phyloP scores from a whole-genome alignment of 1,140 invertebrate genomes.

The Helicoverpa zea region DNA sequence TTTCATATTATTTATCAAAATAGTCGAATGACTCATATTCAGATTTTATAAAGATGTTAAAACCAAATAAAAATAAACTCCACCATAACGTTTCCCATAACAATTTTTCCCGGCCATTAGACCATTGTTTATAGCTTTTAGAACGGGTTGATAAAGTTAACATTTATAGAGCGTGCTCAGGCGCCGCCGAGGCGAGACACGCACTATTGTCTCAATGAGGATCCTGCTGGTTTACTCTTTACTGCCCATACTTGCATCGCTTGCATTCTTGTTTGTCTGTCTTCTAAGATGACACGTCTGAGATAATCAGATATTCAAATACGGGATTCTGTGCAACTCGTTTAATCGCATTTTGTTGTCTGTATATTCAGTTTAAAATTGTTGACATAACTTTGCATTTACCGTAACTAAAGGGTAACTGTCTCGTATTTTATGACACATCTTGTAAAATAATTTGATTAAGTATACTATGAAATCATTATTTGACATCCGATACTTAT shows the following conservation, averaged over 20 bases:
- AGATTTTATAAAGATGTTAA: too few relatives aligned
- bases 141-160: constrained; percentile 24
- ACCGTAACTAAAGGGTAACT: too few relatives aligned
- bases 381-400: too few relatives aligned
- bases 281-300: too few relatives aligned
- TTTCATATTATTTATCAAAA: background rate
- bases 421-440: too few relatives aligned
- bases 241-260: constrained; percentile 14
- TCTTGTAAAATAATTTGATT: too few relatives aligned
- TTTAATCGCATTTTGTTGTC: too few relatives aligned
- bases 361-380: too few relatives aligned
- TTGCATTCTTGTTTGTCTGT: background rate
- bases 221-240: background rate
- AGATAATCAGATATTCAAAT: too few relatives aligned
- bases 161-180: background rate
- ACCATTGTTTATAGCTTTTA: constrained; percentile 16
- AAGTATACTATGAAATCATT: too few relatives aligned
- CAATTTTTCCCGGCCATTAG: constrained; percentile 7
- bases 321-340: too few relatives aligned
- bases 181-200: constrained; percentile 41
- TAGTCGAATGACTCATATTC: background rate
- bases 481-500: too few relatives aligned
- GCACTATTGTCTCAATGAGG: constrained; percentile 17
- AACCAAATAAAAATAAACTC: background rate
- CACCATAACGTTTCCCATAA: background rate